phyloP scores from a whole-genome alignment of 2,888 invertebrate genomes.

The Apocheima hispidaria region DNA sequence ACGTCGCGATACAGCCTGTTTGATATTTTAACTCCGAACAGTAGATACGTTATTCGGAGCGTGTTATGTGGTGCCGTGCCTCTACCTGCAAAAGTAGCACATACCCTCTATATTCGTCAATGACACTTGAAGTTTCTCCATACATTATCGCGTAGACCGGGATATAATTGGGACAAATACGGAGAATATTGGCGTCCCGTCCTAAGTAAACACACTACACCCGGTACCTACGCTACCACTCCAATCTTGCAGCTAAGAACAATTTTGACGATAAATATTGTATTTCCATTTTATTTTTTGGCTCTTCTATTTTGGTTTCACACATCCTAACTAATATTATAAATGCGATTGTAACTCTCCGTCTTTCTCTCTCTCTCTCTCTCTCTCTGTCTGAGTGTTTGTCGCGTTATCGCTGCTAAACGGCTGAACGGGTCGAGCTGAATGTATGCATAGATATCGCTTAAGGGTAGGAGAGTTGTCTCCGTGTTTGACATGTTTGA shows the following conservation, averaged over 20 bases:
- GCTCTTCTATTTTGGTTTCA: too few species aligned
- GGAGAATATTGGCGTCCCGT: constrained; percentile 59
- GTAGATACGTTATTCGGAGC: background rate
- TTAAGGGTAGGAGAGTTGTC: too few species aligned
- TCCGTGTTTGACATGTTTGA: too few species aligned
- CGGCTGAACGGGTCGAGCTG: too few species aligned
- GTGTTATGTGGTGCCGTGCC: constrained; percentile 4
- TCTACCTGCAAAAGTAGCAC: constrained; percentile 55
- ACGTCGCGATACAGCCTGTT: background rate
- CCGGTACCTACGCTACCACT: constrained; percentile 27
- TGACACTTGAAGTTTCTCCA: constrained; percentile 39
- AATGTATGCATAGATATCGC: too few species aligned
- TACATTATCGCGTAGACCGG: constrained; percentile 56
- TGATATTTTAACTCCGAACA: background rate
- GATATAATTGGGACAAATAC: constrained; percentile 70
- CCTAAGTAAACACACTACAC: constrained; percentile 65
- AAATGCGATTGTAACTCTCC: too few species aligned
- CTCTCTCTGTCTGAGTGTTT: too few species aligned
- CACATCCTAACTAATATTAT: too few species aligned
- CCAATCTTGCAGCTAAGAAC: background rate
- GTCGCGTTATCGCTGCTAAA: too few species aligned
- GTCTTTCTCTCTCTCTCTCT: too few species aligned
- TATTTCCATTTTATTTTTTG: background rate
- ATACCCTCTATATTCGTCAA: constrained; percentile 51
- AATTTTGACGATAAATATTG: background rate